Conservation (phyloP, 2,113 vertebrate genomes). For the Paradisaea rubra region DNA sequence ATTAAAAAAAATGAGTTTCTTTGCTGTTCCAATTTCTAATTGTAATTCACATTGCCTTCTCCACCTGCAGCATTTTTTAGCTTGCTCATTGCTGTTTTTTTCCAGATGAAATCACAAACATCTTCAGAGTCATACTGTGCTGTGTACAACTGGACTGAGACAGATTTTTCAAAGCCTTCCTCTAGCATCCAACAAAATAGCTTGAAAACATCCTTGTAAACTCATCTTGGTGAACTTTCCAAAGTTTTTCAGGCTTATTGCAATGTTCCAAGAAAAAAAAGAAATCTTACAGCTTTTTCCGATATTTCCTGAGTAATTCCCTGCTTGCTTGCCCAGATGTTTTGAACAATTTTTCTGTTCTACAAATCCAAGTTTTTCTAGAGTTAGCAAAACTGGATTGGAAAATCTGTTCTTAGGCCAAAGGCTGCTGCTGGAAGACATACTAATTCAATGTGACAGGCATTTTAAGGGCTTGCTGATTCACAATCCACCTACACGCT, state of each 20-base stretch:
- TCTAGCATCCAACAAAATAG: not conserved
- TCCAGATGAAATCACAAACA: not conserved
- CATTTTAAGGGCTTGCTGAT: conserved; percentile 27
- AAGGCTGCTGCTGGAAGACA: conserved; percentile 9
- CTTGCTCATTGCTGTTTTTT: not conserved
- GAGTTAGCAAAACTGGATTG: not conserved
- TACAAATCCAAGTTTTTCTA: not conserved
- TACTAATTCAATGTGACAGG: conserved; percentile 13
- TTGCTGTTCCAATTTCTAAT: not conserved
- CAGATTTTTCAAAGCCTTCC: not conserved
- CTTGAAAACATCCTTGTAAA: not conserved
- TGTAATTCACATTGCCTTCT: not conserved
- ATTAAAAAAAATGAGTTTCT: not conserved
- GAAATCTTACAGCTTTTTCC: not conserved
- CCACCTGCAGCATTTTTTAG: not conserved
- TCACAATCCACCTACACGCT: conserved; percentile 58
- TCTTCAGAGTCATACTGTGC: not conserved
- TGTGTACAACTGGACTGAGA: not conserved
- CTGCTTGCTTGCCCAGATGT: not conserved
- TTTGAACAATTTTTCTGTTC: not conserved
- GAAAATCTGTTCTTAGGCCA: not conserved
- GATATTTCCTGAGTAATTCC: not conserved
- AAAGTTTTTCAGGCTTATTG: not conserved
- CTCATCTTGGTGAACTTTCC: not conserved
- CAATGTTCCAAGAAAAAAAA: not conserved